These are phyloP conservation scores for Arothron firmamentum DNA, from an alignment of 2,113 vertebrate genomes.

Conservation along the genomic window DNA sequence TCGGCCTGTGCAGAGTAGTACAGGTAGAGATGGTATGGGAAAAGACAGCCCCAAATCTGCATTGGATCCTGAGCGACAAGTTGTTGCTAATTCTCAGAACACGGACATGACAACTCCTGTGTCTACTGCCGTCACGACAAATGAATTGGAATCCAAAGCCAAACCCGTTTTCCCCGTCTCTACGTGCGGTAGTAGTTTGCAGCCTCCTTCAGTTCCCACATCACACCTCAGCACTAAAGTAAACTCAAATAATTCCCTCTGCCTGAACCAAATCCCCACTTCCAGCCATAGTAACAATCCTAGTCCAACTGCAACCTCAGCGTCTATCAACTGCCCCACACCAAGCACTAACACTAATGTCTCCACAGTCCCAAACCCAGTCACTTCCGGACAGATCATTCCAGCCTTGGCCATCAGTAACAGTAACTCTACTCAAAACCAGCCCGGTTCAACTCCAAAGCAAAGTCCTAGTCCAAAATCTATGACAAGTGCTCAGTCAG, in stretches of 20 bases:
- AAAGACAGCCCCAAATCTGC: conserved; percentile 58
- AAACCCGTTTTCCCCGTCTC: conserved; percentile 48
- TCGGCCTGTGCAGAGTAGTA: conserved; percentile 69
- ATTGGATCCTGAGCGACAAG: conserved; percentile 52
- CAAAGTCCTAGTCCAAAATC: conserved; percentile 69
- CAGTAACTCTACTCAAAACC: conserved; percentile 42
- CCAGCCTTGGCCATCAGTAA: conserved; percentile 41
- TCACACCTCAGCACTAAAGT: conserved; percentile 29
- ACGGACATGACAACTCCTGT: conserved; percentile 39
- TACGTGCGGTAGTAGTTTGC: conserved; percentile 45
- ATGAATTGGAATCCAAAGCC: conserved; percentile 58
- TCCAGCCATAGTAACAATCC: conserved; percentile 28
- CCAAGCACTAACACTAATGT: conserved; percentile 51
- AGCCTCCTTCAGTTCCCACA: conserved; percentile 37
- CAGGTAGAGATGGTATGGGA: conserved; percentile 43
- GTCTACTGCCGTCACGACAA: conserved; percentile 27
- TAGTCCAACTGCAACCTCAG: conserved; percentile 38
- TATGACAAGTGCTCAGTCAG: conserved; percentile 76
- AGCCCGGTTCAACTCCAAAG: conserved; percentile 40
- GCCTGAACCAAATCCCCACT: conserved; percentile 42
- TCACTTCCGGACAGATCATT: conserved; percentile 51
- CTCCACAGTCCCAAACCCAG: conserved; percentile 34
- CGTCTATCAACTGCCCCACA: conserved; percentile 21
- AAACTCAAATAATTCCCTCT: conserved; percentile 40
- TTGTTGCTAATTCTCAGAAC: conserved; percentile 48